Evolutionary conservation across 2,888 invertebrate genomes (phyloP), one percentile per base, ranked within the genome.

Genomic region (Spodoptera littoralis): DNA sequence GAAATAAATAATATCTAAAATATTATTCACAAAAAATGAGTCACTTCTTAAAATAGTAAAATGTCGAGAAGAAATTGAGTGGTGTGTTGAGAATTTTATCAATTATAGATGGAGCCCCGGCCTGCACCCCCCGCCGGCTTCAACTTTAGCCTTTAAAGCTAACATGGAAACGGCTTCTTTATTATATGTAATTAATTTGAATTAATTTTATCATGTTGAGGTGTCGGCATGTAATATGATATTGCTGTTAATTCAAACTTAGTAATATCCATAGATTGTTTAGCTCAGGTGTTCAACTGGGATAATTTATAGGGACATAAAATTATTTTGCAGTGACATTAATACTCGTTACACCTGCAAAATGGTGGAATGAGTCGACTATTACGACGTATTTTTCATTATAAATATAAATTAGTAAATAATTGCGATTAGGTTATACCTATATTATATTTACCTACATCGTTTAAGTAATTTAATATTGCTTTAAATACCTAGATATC

Each of bases 81-180:
- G 85, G 89, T 89, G 87, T 87, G 87, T 87, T 84, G 88, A 90
- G 92, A 89, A 91, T 91, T 90, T 92, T 90, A 92, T 92, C 91
- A 92, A 92, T 92, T 88, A 89, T 88, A 80, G 84, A 86, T 86
- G 82, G 74, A 68, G 66, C 55, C 71, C 73, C 79, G 77, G 81
- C 54, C 63, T 70, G 69, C 77, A 80, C 84, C 87, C 88, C 88
- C 91, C 81, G 86, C 83, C 56, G 88, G 76, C 76, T 68, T 70
- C 64, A 73, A 77, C 70, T 72, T 78, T 71, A 77, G 72, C 74
- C 73, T 76, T 73, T 71, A 65, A 60, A 30, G 57, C 69, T 76
- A 73, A 73, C 73, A 78, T 83, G 81, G 80, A 84, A 66, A 77
- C 64, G 77, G 79, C 82, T 84, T 79, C 65, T 79, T 64, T 72